These are phyloP conservation scores for Limanda limanda DNA, from an alignment of 2,113 vertebrate species.

Conservation along the genomic window DNA sequence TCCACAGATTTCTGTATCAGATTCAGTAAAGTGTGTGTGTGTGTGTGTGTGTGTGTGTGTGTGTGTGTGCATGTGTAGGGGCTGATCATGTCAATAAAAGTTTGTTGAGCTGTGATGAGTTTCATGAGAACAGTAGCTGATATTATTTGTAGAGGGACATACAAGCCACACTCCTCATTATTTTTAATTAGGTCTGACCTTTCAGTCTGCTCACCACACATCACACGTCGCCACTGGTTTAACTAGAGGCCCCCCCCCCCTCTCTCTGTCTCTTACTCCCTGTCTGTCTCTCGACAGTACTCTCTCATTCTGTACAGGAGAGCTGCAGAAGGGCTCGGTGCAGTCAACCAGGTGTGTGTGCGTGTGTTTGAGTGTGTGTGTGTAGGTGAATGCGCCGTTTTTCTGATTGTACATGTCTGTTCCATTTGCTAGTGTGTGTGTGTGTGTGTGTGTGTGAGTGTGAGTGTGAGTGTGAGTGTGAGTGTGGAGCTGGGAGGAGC, in stretches of 20 bases:
- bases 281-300: constrained; percentile 2
- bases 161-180: neutral
- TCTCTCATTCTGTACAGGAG: constrained; percentile 7
- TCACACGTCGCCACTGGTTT: neutral
- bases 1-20: too few relatives aligned
- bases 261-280: neutral
- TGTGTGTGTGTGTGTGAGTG: neutral
- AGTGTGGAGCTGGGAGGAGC: constrained; percentile 23
- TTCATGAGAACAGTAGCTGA: too few relatives aligned
- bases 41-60: too few relatives aligned
- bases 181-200: neutral
- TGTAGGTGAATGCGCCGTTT: neutral
- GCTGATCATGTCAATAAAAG: too few relatives aligned
- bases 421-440: constrained; percentile 15
- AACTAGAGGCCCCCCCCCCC: constrained; percentile 27
- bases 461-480: constrained; percentile 14
- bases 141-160: too few relatives aligned
- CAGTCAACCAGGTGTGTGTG: constrained; percentile 9
- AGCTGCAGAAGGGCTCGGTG: constrained; percentile 25
- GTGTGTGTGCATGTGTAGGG: too few relatives aligned
- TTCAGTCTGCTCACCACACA: neutral
- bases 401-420: constrained; percentile 29
- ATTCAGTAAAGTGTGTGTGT: too few relatives aligned
- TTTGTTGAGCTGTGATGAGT: too few relatives aligned
- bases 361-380: neutral